Evolutionary conservation across 1,140 invertebrate genomes (phyloP).

Genomic region (Heterodera schachtii): DNA sequence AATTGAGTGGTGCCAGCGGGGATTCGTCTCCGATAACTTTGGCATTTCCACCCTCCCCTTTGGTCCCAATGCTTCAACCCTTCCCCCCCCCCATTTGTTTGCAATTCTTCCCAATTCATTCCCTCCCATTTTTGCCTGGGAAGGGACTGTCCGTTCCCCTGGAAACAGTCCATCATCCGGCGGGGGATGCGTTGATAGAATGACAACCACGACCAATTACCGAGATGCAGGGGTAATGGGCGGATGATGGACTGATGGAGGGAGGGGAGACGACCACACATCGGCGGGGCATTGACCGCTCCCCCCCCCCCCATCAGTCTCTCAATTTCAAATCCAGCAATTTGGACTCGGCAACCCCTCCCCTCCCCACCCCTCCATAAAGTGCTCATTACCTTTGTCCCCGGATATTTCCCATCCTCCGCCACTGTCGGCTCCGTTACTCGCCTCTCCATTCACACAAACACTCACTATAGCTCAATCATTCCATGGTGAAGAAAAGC

Average conservation of each 20-base stretch:
- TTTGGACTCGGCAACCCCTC: too few species aligned
- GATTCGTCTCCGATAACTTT: neutral
- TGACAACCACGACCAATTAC: neutral
- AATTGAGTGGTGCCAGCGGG: neutral
- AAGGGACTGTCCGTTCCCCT: neutral
- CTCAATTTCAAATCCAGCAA: too few species aligned
- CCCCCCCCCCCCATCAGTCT: too few species aligned
- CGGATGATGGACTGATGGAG: neutral
- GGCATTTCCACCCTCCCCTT: neutral
- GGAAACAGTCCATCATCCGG: neutral
- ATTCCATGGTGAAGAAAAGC: too few species aligned
- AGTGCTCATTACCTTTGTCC: neutral
- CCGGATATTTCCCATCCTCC: neutral
- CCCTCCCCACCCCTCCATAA: neutral
- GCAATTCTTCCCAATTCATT: neutral
- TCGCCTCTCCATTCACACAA: neutral
- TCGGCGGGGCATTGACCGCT: neutral
- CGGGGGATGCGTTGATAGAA: neutral
- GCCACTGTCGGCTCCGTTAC: neutral
- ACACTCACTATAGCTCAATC: neutral
- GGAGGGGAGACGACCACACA: neutral
- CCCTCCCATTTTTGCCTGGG: too few species aligned
- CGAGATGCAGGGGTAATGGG: neutral
- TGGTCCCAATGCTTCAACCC: neutral
- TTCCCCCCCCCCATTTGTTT: neutral